These are phyloP conservation scores for Archegozetes longisetosus DNA, from an alignment of 1,140 invertebrate genomes.

Conservation along the genomic window DNA sequence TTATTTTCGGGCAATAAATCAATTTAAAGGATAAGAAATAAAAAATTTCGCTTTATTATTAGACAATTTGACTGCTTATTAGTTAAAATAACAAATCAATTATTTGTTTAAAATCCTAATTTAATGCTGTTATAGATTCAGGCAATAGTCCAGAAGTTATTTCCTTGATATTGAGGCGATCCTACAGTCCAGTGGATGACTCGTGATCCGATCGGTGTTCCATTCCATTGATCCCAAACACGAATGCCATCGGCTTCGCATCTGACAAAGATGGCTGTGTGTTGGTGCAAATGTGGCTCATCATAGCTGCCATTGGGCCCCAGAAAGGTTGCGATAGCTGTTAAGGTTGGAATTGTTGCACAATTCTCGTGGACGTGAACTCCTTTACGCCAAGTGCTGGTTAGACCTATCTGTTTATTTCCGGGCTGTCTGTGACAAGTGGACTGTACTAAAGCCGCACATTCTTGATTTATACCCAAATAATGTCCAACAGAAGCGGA, in stretches of 20 bases:
- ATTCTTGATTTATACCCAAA: slow-evolving; percentile 5
- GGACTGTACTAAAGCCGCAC: slow-evolving; percentile 11
- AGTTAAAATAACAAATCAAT: too few species aligned
- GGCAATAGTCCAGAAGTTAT: slow-evolving; percentile 8
- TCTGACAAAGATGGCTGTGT: slow-evolving; percentile 9
- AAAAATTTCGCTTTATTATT: too few species aligned
- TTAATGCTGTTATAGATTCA: neutral
- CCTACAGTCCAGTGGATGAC: slow-evolving; percentile 1
- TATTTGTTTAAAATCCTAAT: neutral
- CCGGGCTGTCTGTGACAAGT: slow-evolving; percentile 8
- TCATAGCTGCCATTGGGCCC: slow-evolving; percentile 9
- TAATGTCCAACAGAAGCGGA: neutral
- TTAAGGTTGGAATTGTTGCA: slow-evolving; percentile 1
- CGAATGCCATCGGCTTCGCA: neutral
- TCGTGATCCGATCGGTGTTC: neutral
- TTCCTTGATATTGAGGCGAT: neutral
- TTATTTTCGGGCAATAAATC: too few species aligned
- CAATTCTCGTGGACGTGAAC: slow-evolving; percentile 10
- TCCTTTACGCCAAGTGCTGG: slow-evolving; percentile 6
- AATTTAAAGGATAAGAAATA: too few species aligned
- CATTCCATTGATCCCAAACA: slow-evolving; percentile 10
- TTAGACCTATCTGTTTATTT: slow-evolving; percentile 6
- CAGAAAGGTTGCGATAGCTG: slow-evolving; percentile 9
- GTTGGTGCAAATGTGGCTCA: slow-evolving; percentile 12
- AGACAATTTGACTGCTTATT: too few species aligned